These are phyloP conservation scores for Eupsittula cactorum DNA, from an alignment of 2,113 vertebrate species.

Conservation along the genomic window DNA sequence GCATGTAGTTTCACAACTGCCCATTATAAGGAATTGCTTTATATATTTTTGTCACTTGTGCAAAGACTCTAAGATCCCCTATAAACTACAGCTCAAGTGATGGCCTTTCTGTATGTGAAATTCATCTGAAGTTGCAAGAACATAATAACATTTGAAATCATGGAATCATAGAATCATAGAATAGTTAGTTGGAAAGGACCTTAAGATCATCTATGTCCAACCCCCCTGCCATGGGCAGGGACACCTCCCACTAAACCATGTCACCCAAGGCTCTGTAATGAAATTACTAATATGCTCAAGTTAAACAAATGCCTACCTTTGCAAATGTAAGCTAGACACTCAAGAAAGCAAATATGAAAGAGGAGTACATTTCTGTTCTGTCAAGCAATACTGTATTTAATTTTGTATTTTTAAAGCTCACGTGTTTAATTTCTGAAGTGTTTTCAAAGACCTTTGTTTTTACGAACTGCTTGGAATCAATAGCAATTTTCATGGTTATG, in stretches of 20 bases:
- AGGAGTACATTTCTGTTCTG: not conserved
- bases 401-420: not conserved
- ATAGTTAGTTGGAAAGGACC: no score
- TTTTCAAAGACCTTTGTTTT: not conserved
- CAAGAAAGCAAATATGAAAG: not conserved
- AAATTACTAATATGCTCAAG: not conserved
- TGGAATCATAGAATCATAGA: no score
- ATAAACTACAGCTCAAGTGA: not conserved
- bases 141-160: not conserved
- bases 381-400: not conserved
- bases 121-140: not conserved
- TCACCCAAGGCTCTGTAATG: no score
- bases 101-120: not conserved
- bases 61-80: not conserved
- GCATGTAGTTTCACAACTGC: not conserved
- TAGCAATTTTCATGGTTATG: not conserved
- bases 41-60: not conserved
- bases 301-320: not conserved
- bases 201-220: no score
- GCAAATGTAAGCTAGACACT: not conserved
- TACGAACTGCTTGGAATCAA: not conserved
- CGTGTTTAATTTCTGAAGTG: not conserved
- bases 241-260: no score
- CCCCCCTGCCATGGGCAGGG: no score
- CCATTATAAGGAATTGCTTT: not conserved